Evolutionary conservation across 2,888 invertebrate genomes (phyloP), one percentile per base, ranked within the genome.

Genomic region (Lamproptera curius): DNA sequence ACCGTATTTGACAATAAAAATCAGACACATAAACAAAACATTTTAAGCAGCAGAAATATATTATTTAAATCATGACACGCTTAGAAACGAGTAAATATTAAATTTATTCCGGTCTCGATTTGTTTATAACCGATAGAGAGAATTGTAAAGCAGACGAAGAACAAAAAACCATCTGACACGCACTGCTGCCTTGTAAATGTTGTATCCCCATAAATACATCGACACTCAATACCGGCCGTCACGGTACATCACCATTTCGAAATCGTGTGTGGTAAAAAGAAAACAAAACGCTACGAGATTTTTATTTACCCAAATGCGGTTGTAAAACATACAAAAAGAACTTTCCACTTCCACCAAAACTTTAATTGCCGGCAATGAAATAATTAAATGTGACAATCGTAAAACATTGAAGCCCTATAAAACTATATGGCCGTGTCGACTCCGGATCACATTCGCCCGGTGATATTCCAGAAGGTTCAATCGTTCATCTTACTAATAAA

Each of bases 371-470:
- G 62, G 76, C 85, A 84, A 84, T 86, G 80, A 83, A 86, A 78
- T 86, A 86, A 87, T 86, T 87, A 86, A 86, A 86, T 77, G 82
- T 77, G 85, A 84, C 85, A 85, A 76, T 83, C 87, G 81, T 87
- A 86, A 86, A 87, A 78, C 82, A 83, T 73, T 69, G 75, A 62
- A 60, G 56, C 55, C 55, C 67, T 63, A 81, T 85, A 85, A 86
- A 85, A 81, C 76, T 81, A 82, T 74, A 80, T 70, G 66, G 71
- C 76, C 71, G 65, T 73, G 71, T 70, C 73, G 67, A 64, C 55
- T 64, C 46, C 53, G 63, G 67, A 63, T 67, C 71, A 71, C 62
- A 72, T 70, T 69, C 62, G 59, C 54, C 55, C 58, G 51, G 63
- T 66, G 55, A 62, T 64, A 65, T 61, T 55, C 55, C 62, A 62